A percentile compares a stretch with the other conserved stretches of the same genome.
Evolutionary conservation across 2,888 invertebrate species (phyloP).

Genomic region (Cerastis rubricosa): DNA sequence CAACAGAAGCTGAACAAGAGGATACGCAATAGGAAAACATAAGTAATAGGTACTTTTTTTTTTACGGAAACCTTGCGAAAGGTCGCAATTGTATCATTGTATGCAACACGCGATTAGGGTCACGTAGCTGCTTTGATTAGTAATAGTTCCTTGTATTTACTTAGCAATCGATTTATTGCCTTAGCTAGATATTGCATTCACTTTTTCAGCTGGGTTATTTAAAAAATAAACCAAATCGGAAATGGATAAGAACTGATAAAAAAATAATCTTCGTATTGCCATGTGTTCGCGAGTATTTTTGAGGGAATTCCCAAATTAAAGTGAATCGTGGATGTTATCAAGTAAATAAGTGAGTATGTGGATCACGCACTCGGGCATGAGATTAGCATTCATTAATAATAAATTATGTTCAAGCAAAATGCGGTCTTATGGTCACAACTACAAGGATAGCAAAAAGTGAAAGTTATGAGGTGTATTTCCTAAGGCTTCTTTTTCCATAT

Average conservation of each 20-base stretch:
- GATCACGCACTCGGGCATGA: constrained; percentile 1
- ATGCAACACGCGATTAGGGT: constrained; percentile 63
- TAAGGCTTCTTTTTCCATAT: constrained; percentile 18
- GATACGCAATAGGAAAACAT: constrained; percentile 46
- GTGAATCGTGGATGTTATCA: background rate
- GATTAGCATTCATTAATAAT: constrained; percentile 12
- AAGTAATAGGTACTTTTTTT: constrained; percentile 34
- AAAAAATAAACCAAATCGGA: background rate
- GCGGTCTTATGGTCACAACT: background rate
- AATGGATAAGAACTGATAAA: constrained; percentile 34
- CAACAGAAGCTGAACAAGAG: constrained; percentile 7
- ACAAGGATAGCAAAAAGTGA: constrained; percentile 13
- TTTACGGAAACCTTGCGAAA: constrained; percentile 58
- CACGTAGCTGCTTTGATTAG: constrained; percentile 54
- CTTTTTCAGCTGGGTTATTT: constrained; percentile 24
- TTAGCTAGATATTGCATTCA: constrained; percentile 1
- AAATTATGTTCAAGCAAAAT: constrained; percentile 5
- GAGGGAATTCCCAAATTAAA: constrained; percentile 1
- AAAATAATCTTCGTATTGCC: background rate
- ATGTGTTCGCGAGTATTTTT: constrained; percentile 1
- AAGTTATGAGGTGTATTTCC: constrained; percentile 7
- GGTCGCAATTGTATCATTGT: constrained; percentile 61
- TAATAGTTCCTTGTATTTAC: constrained; percentile 42
- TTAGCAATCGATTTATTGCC: constrained; percentile 13
- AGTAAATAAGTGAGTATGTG: constrained; percentile 8